Base-by-base conservation (phyloP, 2,113 vertebrate species). In the Mastomys coucha region DNA sequence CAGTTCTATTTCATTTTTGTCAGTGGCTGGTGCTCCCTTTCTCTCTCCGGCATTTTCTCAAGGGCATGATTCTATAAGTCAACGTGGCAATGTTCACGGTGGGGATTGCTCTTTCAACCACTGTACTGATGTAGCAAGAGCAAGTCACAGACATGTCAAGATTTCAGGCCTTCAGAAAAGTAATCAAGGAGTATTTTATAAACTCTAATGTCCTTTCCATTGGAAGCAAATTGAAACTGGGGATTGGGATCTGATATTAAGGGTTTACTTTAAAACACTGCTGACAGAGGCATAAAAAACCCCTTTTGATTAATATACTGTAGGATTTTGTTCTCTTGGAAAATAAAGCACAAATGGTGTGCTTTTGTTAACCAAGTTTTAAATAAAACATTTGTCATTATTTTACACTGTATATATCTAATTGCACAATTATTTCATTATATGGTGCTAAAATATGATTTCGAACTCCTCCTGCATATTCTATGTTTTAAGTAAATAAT, bases 1-100 rank as follows among this genome's bases (percentile, higher is more conserved):
- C 98, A 98, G 98, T 98, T 98, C 98, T 99, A 98, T 99, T 99
- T 99, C 98, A 98, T 98, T 98, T 99, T 98, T 98, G 98, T 98
- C 98, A 98, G 97, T 98, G 97, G 88, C 89, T 97, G 91, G 94
- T 93, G 96, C 97, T 98, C 98, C 86, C 91, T 98, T 98, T 98
- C 98, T 97, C 97, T 98, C 78, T 33, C 92, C 75, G 96, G 96
- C 97, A 98, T 98, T 98, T 98, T 98, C 98, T 98, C 98, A 98
- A 98, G 98, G 98, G 98, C 98, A 97, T 97, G 98, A 97, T 98
- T 98, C 98, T 98, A 94, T 98, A 98, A 98, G 98, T 98, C 98
- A 98, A 0, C 95, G 97, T 98, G 98, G 98, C 96, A 98, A 97
- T 97, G 98, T 91, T 98, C 97, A 85, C 96, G 87, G 95, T 70